Conservation (phyloP, 2,113 vertebrate genomes). For the Larimichthys crocea region DNA sequence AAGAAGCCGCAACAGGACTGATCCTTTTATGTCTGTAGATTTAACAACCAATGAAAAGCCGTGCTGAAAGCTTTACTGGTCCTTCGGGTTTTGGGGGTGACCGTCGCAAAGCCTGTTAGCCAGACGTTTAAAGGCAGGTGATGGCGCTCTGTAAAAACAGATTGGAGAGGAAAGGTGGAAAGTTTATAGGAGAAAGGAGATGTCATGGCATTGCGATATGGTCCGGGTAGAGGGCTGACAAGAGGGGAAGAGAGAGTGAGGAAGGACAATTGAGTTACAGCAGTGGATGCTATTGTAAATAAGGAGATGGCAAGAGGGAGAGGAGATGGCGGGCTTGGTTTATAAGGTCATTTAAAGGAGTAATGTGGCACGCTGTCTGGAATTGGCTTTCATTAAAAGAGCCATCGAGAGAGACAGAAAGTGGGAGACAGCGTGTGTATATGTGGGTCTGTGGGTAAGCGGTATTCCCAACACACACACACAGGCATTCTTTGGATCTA, state of each 20-base stretch:
- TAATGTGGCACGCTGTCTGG: slow-evolving; percentile 75
- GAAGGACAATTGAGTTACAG: slow-evolving; percentile 67
- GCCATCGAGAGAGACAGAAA: slow-evolving; percentile 57
- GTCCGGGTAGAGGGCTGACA: slow-evolving; percentile 46
- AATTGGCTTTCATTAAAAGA: slow-evolving; percentile 82
- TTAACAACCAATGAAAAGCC: slow-evolving; percentile 80
- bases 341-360: slow-evolving; percentile 83
- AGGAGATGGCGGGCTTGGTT: slow-evolving; percentile 70
- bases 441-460: slow-evolving; percentile 34
- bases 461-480: slow-evolving; percentile 30
- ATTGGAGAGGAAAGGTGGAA: slow-evolving; percentile 72
- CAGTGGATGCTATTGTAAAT: slow-evolving; percentile 73
- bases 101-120: slow-evolving; percentile 76
- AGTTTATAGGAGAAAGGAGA: slow-evolving; percentile 71
- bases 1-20: slow-evolving; percentile 49
- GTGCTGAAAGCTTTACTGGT: slow-evolving; percentile 77
- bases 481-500: slow-evolving; percentile 30
- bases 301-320: slow-evolving; percentile 68
- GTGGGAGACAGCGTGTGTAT: slow-evolving; percentile 8
- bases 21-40: slow-evolving; percentile 73
- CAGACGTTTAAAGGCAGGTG: slow-evolving; percentile 72
- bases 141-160: slow-evolving; percentile 71
- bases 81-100: slow-evolving; percentile 70
- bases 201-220: slow-evolving; percentile 57
- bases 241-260: slow-evolving; percentile 15